phyloP scores from a whole-genome alignment of 2,888 invertebrate species.

The Gymnosoma rotundatum region DNA sequence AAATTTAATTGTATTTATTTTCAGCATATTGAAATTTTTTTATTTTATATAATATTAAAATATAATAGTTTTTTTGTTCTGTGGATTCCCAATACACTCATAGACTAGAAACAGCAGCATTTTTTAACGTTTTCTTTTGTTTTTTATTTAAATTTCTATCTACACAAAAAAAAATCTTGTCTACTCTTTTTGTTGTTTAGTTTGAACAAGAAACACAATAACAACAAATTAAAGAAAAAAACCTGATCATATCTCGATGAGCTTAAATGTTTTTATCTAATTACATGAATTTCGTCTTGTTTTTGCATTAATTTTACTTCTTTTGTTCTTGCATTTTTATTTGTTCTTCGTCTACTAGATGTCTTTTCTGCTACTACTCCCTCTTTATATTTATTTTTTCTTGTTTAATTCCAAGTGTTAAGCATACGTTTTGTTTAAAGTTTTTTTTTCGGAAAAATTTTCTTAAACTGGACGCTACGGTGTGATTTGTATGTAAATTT shows the following conservation, averaged over 20 bases:
- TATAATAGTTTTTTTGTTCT: not conserved
- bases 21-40: slow-evolving; percentile 26
- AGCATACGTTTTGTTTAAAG: slow-evolving; percentile 22
- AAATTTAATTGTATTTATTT: slow-evolving; percentile 19
- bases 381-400: too few species aligned
- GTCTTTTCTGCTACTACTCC: not conserved
- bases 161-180: not conserved
- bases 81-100: not conserved
- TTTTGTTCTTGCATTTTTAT: not conserved
- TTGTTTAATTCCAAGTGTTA: too few species aligned
- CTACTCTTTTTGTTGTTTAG: too few species aligned
- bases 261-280: slow-evolving; percentile 77
- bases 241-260: slow-evolving; percentile 65
- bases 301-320: slow-evolving; percentile 66
- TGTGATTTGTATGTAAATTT: slow-evolving; percentile 15
- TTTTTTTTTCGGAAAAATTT: slow-evolving; percentile 41
- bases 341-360: not conserved
- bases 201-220: not conserved
- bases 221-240: slow-evolving; percentile 22
- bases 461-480: slow-evolving; percentile 18
- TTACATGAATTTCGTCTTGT: slow-evolving; percentile 76
- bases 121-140: not conserved
- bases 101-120: slow-evolving; percentile 1
- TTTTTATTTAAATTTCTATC: slow-evolving; percentile 3
- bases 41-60: slow-evolving; percentile 4